These are phyloP conservation scores for Pachydiplax longipennis DNA, from an alignment of 2,888 invertebrate genomes.

Conservation along the genomic window DNA sequence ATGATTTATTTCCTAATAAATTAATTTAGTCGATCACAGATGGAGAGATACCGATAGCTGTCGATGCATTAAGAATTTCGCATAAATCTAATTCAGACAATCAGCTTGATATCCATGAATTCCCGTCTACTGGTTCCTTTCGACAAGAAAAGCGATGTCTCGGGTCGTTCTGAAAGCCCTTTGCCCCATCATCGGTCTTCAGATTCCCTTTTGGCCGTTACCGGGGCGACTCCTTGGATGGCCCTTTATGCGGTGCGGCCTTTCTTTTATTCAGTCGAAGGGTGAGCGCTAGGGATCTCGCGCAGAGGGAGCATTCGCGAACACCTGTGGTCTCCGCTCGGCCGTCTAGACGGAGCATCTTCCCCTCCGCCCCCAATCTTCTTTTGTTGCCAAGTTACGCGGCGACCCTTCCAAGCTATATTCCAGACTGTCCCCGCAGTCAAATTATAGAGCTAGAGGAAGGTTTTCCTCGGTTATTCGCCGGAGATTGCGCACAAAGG, in stretches of 20 bases:
- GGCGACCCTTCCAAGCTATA: neutral
- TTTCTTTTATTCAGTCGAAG: no score
- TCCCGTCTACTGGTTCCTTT: no score
- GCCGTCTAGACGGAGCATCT: neutral
- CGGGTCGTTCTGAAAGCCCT: neutral
- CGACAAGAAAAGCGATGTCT: neutral
- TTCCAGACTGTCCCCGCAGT: neutral
- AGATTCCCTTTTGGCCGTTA: neutral
- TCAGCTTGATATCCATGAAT: neutral
- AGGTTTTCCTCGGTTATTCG: no score
- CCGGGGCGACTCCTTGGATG: neutral
- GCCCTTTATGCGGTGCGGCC: neutral
- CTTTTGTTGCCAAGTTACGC: neutral
- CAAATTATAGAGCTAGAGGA: neutral
- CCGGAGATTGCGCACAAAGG: no score
- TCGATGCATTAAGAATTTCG: no score
- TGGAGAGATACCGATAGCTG: no score
- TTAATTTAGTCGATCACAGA: no score
- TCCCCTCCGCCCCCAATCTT: neutral
- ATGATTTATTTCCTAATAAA: no score
- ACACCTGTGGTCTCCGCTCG: neutral
- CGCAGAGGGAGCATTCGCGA: neutral
- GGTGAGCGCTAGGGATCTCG: neutral
- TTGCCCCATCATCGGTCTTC: neutral
- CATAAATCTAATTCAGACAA: no score